Percentiles rank a stretch among this genome's conserved stretches.
These are phyloP conservation scores for Astreopora myriophthalma DNA, from an alignment of 64 coral and sea anemone species.

Conservation along the genomic window DNA sequence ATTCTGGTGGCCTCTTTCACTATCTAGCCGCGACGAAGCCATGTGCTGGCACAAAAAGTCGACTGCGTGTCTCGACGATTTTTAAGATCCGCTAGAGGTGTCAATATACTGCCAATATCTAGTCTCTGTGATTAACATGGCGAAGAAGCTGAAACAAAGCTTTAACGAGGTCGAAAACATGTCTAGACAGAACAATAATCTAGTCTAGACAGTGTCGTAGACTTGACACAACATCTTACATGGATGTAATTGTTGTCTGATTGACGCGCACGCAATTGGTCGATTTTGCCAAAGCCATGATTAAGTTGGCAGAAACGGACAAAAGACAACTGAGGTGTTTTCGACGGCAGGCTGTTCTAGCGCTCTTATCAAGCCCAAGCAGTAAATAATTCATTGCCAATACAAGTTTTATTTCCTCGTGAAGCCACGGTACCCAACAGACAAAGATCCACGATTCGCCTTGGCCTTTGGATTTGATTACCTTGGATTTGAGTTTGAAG, in stretches of 20 bases:
- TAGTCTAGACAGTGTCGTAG: slow-evolving; percentile 84
- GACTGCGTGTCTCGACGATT: neutral
- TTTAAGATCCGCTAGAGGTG: neutral
- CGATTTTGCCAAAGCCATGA: slow-evolving; percentile 64
- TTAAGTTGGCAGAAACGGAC: slow-evolving; percentile 69
- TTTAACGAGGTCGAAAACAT: slow-evolving; percentile 42
- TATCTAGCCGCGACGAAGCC: neutral
- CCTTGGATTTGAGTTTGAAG: neutral
- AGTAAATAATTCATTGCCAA: slow-evolving; percentile 58
- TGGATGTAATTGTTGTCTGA: slow-evolving; percentile 66
- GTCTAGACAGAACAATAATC: slow-evolving; percentile 91
- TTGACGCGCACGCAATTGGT: slow-evolving; percentile 68
- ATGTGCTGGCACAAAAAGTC: neutral
- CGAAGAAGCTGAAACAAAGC: slow-evolving; percentile 41
- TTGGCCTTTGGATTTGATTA: neutral
- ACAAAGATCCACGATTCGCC: neutral
- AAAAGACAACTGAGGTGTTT: slow-evolving; percentile 71
- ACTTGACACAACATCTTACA: slow-evolving; percentile 82
- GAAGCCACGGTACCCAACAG: slow-evolving; percentile 14
- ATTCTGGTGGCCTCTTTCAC: slow-evolving; percentile 25
- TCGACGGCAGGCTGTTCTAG: slow-evolving; percentile 69
- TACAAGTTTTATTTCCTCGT: neutral
- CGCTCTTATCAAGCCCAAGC: slow-evolving; percentile 24
- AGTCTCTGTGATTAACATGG: slow-evolving; percentile 63
- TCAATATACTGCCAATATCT: slow-evolving; percentile 28